phyloP scores from a whole-genome alignment of 2,797 vertebrate genomes.

The Halcyon badia region DNA sequence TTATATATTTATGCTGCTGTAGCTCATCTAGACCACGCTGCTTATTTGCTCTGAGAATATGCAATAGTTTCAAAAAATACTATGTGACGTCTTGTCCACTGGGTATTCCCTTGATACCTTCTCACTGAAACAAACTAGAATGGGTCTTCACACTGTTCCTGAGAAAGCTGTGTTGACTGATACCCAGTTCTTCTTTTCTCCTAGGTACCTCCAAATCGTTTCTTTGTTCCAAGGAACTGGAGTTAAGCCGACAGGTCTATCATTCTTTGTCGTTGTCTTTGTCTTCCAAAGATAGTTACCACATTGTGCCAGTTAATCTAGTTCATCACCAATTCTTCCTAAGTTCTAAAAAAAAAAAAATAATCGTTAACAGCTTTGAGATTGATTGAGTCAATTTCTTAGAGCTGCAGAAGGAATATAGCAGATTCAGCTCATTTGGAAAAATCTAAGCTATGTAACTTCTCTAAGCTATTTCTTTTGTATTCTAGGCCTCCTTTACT shows the following conservation, averaged over 20 bases:
- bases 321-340: constrained; percentile 2
- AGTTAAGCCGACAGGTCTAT: constrained; percentile 27
- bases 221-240: constrained; percentile 21
- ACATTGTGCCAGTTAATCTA: not conserved
- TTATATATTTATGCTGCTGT: not conserved
- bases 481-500: not conserved
- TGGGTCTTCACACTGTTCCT: not conserved
- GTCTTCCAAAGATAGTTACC: not conserved
- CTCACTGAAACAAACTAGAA: not conserved
- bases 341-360: not conserved
- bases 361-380: constrained; percentile 10
- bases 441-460: not conserved
- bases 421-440: not conserved
- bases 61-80: not conserved
- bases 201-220: not conserved
- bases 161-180: constrained; percentile 5
- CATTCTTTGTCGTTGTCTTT: not conserved
- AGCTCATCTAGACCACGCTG: not conserved
- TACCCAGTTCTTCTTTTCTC: not conserved
- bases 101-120: not conserved
- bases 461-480: not conserved
- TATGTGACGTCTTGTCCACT: not conserved
- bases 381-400: constrained; percentile 12
- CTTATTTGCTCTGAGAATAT: not conserved
- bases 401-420: not conserved